Evolutionary conservation across 2,888 invertebrate species (phyloP).

Genomic region (Hofmannophila pseudospretella): DNA sequence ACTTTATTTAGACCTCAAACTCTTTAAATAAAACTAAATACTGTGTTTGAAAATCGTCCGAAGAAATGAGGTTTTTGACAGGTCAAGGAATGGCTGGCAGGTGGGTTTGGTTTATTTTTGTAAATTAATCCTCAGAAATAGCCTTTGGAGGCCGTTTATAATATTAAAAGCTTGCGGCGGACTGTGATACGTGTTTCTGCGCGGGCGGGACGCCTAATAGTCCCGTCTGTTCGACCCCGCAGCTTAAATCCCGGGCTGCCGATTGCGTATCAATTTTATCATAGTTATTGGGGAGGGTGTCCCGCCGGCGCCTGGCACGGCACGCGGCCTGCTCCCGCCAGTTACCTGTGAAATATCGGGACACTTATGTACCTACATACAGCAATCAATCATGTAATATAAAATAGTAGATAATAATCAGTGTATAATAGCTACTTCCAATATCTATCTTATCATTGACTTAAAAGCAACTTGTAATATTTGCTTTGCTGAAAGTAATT

Average conservation of each 20-base stretch:
- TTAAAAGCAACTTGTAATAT: too few relatives aligned
- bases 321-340: conserved; percentile 26
- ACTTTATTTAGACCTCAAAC: not conserved
- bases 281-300: conserved; percentile 44
- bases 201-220: conserved; percentile 31
- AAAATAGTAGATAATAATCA: too few relatives aligned
- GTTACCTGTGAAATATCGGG: conserved; percentile 27
- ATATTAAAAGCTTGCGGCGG: conserved; percentile 2
- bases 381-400: too few relatives aligned
- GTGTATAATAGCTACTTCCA: too few relatives aligned
- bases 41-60: not conserved
- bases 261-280: conserved; percentile 57
- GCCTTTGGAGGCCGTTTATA: not conserved
- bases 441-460: too few relatives aligned
- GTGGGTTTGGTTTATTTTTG: conserved; percentile 36
- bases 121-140: not conserved
- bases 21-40: conserved; percentile 3
- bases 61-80: conserved; percentile 58
- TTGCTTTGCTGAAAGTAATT: too few relatives aligned
- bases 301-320: conserved; percentile 58
- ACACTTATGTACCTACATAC: conserved; percentile 14
- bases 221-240: conserved; percentile 40
- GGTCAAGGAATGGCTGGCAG: conserved; percentile 66
- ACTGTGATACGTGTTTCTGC: conserved; percentile 22
- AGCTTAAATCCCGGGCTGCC: conserved; percentile 22